phyloP scores from a whole-genome alignment of 1,140 invertebrate genomes.

The Acromyrmex charruanus region DNA sequence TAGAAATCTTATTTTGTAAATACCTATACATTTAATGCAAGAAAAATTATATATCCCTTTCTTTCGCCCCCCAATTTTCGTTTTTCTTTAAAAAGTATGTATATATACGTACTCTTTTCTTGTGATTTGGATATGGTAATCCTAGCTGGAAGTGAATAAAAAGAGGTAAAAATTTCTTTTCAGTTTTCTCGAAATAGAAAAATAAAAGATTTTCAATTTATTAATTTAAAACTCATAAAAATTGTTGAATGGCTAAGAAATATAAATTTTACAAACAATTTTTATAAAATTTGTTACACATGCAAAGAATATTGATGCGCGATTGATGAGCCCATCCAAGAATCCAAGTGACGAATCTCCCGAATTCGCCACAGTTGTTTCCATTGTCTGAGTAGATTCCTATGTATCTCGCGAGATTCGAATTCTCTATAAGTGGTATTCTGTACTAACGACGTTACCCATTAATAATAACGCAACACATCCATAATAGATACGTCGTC shows the following conservation, averaged over 20 bases:
- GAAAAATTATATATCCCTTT: no score
- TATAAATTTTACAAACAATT: background rate
- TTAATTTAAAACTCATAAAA: background rate
- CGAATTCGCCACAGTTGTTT: slow-evolving; percentile 16
- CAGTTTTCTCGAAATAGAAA: background rate
- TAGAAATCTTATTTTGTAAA: no score
- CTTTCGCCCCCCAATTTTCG: no score
- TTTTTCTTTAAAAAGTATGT: no score
- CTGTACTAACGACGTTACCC: slow-evolving; percentile 43
- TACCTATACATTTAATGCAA: no score
- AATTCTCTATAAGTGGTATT: slow-evolving; percentile 58
- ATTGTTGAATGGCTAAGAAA: background rate
- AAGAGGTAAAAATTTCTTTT: background rate
- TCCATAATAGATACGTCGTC: slow-evolving; percentile 60
- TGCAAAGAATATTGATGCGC: background rate
- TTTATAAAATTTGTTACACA: background rate
- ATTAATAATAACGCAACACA: slow-evolving; percentile 59
- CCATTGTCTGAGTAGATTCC: slow-evolving; percentile 49
- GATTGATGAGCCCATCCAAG: slow-evolving; percentile 33
- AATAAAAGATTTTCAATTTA: background rate
- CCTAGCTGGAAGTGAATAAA: background rate
- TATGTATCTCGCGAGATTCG: slow-evolving; percentile 48
- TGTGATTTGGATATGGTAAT: no score
- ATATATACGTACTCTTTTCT: no score
- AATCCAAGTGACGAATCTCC: slow-evolving; percentile 29